These are phyloP conservation scores for Dryobates pubescens DNA, from an alignment of 2,797 vertebrate species.

Conservation along the genomic window DNA sequence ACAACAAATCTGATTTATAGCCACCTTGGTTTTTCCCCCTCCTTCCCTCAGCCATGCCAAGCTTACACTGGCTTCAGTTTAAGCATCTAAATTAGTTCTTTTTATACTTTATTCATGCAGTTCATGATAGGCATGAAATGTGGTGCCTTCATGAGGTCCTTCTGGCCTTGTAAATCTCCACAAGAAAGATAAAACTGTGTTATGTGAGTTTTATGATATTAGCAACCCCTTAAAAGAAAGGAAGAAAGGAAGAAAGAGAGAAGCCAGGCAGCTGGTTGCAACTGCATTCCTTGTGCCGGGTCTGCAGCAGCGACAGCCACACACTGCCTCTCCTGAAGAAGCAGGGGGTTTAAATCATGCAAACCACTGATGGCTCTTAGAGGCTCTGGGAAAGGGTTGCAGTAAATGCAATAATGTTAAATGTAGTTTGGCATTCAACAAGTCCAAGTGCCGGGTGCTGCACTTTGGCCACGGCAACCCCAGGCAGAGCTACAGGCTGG, in stretches of 20 bases:
- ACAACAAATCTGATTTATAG: constrained; percentile 24
- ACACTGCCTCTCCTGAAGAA: constrained; percentile 42
- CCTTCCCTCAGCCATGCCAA: background rate
- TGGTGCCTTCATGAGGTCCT: background rate
- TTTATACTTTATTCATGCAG: background rate
- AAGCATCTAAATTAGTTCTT: background rate
- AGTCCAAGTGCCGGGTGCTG: too few species aligned
- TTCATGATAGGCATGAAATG: background rate
- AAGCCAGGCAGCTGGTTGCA: background rate
- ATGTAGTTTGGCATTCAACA: too few species aligned
- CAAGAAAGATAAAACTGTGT: background rate
- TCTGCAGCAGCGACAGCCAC: background rate
- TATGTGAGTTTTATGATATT: background rate
- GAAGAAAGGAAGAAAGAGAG: too few species aligned
- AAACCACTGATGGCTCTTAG: constrained; percentile 23
- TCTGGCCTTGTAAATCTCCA: constrained; percentile 5
- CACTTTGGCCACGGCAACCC: too few species aligned
- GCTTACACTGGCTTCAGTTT: background rate
- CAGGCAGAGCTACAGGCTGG: too few species aligned
- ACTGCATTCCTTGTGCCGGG: constrained; percentile 6
- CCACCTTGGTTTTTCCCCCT: background rate
- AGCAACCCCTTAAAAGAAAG: background rate
- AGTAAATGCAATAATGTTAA: background rate
- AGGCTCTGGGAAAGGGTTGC: constrained; percentile 35
- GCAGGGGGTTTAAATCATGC: constrained; percentile 37